Conservation (phyloP, 92 coral and sea anemone species). For the Micromussa lordhowensis region DNA sequence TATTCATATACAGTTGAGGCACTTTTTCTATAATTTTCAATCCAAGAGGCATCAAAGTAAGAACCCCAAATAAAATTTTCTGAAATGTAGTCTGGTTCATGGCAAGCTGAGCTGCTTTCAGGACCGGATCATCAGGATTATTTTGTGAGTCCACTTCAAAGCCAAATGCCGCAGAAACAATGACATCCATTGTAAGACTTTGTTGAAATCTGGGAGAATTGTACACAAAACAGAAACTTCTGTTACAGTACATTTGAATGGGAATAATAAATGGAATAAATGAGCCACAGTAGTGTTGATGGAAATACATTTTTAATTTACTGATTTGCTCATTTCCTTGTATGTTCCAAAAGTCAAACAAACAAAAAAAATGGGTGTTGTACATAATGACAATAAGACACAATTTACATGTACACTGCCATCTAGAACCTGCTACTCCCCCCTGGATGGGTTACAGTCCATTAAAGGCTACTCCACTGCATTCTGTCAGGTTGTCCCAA, state of each 20-base stretch:
- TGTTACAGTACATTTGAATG: background rate
- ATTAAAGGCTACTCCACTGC: no score
- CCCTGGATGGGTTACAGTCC: no score
- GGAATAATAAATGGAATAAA: no score
- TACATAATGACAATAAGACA: no score
- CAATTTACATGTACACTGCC: no score
- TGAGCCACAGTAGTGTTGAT: no score
- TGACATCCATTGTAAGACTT: conserved; percentile 72
- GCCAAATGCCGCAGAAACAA: conserved; percentile 72
- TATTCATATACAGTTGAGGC: conserved; percentile 39
- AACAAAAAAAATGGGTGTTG: no score
- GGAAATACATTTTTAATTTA: no score
- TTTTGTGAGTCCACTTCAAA: conserved; percentile 65
- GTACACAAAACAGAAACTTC: background rate
- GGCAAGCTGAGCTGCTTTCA: conserved; percentile 44
- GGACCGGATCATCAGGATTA: conserved; percentile 71
- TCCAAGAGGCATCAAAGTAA: conserved; percentile 53
- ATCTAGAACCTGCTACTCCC: no score
- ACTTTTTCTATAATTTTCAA: conserved; percentile 29
- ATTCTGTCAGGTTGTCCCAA: no score
- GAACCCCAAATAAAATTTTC: conserved; percentile 5
- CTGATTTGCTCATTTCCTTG: no score
- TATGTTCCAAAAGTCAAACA: no score
- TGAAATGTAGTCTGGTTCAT: conserved; percentile 23
- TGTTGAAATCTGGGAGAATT: conserved; percentile 50